Conservation (phyloP, 2,113 vertebrate species). For the Willisornis vidua region DNA sequence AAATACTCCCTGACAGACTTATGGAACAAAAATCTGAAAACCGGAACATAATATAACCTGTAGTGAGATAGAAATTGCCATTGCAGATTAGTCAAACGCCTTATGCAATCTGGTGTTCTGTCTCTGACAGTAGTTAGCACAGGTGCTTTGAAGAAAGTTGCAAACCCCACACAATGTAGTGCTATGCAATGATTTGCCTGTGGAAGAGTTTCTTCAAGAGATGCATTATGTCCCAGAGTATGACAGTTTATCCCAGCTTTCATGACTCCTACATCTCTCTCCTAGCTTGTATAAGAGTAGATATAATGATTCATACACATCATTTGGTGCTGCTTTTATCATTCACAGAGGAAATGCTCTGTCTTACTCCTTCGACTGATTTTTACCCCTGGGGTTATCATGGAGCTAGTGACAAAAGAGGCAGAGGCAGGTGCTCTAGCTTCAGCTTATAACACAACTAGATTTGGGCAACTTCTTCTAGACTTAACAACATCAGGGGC, state of each 20-base stretch:
- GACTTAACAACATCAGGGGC: neutral
- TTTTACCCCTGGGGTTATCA: neutral
- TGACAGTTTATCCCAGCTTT: neutral
- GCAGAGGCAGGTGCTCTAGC: neutral
- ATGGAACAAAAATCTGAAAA: neutral
- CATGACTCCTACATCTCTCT: conserved; percentile 17
- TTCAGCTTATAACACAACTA: neutral
- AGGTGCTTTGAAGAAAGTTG: neutral
- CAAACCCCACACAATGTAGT: neutral
- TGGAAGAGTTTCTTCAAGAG: neutral
- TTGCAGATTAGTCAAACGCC: neutral
- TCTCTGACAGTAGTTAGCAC: neutral
- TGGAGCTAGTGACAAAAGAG: neutral
- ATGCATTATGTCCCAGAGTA: neutral
- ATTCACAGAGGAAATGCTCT: conserved; percentile 16
- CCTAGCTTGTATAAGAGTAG: neutral
- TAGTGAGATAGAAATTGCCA: neutral
- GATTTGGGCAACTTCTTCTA: neutral
- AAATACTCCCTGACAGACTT: neutral
- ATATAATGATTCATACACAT: conserved; percentile 22
- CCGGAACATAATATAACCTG: neutral
- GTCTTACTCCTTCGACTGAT: neutral
- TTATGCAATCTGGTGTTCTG: neutral
- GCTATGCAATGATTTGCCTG: neutral
- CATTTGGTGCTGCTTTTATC: conserved; percentile 34